Evolutionary conservation across 2,113 vertebrate genomes (phyloP), one percentile per base, ranked within the genome.

Genomic region (Proterorhinus semilunaris): DNA sequence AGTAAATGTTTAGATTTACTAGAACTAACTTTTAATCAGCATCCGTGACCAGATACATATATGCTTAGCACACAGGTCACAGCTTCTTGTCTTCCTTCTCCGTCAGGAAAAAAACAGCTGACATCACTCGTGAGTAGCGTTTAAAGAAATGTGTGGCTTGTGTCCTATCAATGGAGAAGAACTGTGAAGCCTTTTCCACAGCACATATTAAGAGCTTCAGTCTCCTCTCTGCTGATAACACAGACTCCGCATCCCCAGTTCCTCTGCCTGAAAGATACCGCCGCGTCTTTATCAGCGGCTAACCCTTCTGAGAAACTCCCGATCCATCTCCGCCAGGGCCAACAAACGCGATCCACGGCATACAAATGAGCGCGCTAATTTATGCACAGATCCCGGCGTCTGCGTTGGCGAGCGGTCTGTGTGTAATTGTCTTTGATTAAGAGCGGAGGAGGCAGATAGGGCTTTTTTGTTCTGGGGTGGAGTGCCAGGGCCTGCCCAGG

Each of bases 381-480:
- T 91, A 93, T 93, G 92, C 90, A 91, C 92, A 91, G 92, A 92
- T 92, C 90, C 92, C 88, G 89, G 88, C 84, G 80, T 84, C 89
- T 86, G 83, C 82, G 80, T 88, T 89, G 89, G 82, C 84, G 88
- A 89, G 86, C 88, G 82, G 79, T 72, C 76, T 62, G 79, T 86
- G 91, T 91, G 17, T 92, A 93, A 93, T 92, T 91, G 87, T 88
- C 87, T 91, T 89, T 92, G 91, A 93, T 93, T 93, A 91, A 92
- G 90, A 90, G 87, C 88, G 69, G 83, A 84, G 78, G 84, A 66
- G 74, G 71, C 63, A 90, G 90, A 89, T 72, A 86, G 81, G 72
- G 73, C 74, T 79, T 83, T 83, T 91, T 90, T 91, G 90, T 91
- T 90, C 83, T 88, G 74, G 64, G 81, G 77, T 85, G 76, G 83